Base-by-base conservation (phyloP, 2,797 vertebrate genomes). In the Syngnathus acus region DNA sequence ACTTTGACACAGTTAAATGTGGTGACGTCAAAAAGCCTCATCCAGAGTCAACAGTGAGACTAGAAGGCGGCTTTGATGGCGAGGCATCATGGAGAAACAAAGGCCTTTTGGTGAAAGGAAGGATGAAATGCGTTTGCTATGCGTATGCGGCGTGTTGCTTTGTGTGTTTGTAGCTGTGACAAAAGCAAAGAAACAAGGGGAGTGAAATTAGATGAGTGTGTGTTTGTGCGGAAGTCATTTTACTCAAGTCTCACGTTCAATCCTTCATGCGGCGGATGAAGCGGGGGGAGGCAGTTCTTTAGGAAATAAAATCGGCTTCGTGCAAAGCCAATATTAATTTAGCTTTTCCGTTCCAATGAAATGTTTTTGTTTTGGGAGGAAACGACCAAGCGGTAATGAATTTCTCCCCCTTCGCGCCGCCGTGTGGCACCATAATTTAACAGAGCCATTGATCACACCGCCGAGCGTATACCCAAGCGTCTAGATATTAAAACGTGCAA, bases 361-460 rank as follows among this genome's bases (percentile, higher is more conserved):
- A 92, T 91, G 88, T 90, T 92, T 92, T 92, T 91, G 87, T 92
- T 92, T 92, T 89, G 83, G 86, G 86, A 86, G 89, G 87, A 90
- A 92, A 91, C 90, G 89, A 90, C 89, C 88, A 71, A 88, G 91
- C 90, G 74, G 79, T 91, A 92, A 93, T 92, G 89, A 91, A 91
- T 91, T 89, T 78, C 76, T 32, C 81, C 78, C 82, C 84, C 78
- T 74, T 82, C 79, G 13, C 82, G 76, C 78, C 70, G 86, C 88
- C 77, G 76, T 72, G 82, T 90, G 90, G 88, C 89, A 86, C 82
- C 81, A 87, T 81, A 86, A 91, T 92, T 93, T 91, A 91, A 82
- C 87, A 79, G 82, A 85, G 84, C 87, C 82, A 92, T 93, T 91
- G 90, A 93, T 93, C 91, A 91, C 86, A 82, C 83, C 72, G 84